A percentile compares a stretch with the other conserved stretches of the same genome.
Conservation (phyloP, 2,888 invertebrate species). For the Pandemis cinnamomeana region DNA sequence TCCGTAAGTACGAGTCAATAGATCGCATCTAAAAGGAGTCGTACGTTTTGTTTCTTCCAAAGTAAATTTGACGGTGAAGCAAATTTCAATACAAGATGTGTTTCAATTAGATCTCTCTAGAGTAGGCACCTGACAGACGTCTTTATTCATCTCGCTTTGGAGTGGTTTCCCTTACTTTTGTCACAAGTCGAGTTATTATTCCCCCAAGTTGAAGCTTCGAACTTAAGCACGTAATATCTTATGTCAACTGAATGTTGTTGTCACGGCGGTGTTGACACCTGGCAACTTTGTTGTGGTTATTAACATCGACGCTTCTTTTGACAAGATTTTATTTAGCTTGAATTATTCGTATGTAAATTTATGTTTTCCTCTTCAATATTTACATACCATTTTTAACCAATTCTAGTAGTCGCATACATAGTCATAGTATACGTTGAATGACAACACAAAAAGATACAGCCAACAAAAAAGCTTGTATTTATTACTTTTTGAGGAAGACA, state of each 20-base stretch:
- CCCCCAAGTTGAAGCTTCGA: constrained; percentile 16
- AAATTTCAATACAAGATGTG: constrained; percentile 16
- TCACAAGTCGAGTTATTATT: constrained; percentile 26
- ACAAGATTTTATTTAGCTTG: too few species aligned
- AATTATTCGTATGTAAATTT: too few species aligned
- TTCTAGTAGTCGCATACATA: too few species aligned
- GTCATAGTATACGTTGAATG: too few species aligned
- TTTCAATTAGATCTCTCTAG: constrained; percentile 13
- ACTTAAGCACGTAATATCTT: constrained; percentile 31
- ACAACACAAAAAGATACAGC: too few species aligned
- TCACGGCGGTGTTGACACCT: constrained; percentile 3
- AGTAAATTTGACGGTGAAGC: not conserved
- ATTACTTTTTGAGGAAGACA: too few species aligned
- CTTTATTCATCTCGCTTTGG: constrained; percentile 22
- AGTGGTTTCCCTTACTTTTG: constrained; percentile 18
- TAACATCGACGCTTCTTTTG: not conserved
- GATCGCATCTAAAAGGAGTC: constrained; percentile 1
- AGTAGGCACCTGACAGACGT: constrained; percentile 13
- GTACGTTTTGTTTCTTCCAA: not conserved
- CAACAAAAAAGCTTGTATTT: too few species aligned
- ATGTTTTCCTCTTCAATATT: too few species aligned
- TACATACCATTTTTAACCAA: too few species aligned
- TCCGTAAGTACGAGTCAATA: not conserved
- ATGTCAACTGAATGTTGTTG: constrained; percentile 23
- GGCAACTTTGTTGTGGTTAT: not conserved